Conservation (phyloP, 2,113 vertebrate genomes). For the Gallinago undulata region DNA sequence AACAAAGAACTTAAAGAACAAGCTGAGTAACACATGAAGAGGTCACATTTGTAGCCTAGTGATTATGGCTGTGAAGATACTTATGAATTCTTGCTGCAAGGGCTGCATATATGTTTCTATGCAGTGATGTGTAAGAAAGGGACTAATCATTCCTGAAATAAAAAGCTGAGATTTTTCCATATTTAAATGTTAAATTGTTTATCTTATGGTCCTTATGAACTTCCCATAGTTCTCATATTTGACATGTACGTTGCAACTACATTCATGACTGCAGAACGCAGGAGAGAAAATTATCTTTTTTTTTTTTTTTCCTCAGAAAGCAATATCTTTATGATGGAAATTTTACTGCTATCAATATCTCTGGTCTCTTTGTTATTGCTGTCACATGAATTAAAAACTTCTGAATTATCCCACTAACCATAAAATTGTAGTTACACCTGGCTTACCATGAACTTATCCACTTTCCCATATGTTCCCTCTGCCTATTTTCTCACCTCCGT, state of each 20-base stretch:
- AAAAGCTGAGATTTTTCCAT: background rate
- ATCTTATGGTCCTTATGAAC: background rate
- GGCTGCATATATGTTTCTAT: rapidly evolving
- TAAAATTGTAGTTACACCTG: background rate
- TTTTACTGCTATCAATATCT: background rate
- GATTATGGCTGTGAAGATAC: background rate
- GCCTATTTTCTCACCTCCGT: background rate
- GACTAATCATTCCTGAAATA: background rate
- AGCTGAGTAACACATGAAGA: background rate
- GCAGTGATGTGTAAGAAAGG: background rate
- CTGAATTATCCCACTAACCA: background rate
- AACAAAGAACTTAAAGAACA: background rate
- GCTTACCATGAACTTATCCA: background rate
- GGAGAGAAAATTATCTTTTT: background rate
- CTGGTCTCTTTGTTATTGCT: rapidly evolving
- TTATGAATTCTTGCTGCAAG: background rate
- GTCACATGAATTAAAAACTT: background rate
- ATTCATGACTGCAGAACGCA: background rate
- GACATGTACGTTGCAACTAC: background rate
- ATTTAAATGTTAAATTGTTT: background rate
- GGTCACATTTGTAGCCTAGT: background rate
- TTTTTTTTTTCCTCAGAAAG: background rate
- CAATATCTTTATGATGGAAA: background rate
- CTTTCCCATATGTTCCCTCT: background rate
- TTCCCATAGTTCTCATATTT: background rate